Base-by-base conservation (phyloP, 2,888 invertebrate species). In the Rotaria socialis region DNA sequence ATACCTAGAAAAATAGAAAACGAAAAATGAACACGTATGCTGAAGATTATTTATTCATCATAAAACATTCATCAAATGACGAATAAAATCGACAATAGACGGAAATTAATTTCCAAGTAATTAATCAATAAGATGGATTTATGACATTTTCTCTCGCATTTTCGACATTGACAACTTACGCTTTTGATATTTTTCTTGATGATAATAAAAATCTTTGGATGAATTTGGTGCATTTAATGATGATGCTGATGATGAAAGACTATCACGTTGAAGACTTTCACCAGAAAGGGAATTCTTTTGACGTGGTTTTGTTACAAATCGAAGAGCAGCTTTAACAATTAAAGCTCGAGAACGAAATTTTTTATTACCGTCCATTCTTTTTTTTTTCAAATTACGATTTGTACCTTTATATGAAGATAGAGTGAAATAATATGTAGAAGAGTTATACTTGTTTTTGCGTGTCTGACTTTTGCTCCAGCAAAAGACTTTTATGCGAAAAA, bases 271-370 rank as follows among this genome's bases (percentile, higher is more conserved):
- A 35, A 67, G 0, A 67, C 5, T 67, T 35, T 35, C 35, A 19
- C 35, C 16, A 35, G 67, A 35, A 35, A 67, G 19, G n/a, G 35
- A 16, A 67, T 11, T 41, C 19, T 67, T 67, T 67, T 35, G 67
- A 35, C 80, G 22, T 5, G 80, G n/a, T 47, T 80, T 80, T 5
- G 10, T 80, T 47, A 80, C 35, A 47, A 80, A 80, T 80, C 47
- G 80, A n/a, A 80, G 80, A 14, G 47, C 43, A 14, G 80, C 47
- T 80, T 80, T 80, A 47, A 80, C 47, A n/a, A 80, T 80, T 43
- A 80, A 24, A 24, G 47, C 80, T 3, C 80, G 80, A 24, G 47
- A 24, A 80, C 80, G 80, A 80, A 80, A 80, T n/a, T 47, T 80
- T 80, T 43, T 47, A 80, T 80, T 80, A 47, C 47, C 80, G 35